These are phyloP conservation scores for Venusia cambrica DNA, from an alignment of 2,888 invertebrate genomes.

Conservation along the genomic window DNA sequence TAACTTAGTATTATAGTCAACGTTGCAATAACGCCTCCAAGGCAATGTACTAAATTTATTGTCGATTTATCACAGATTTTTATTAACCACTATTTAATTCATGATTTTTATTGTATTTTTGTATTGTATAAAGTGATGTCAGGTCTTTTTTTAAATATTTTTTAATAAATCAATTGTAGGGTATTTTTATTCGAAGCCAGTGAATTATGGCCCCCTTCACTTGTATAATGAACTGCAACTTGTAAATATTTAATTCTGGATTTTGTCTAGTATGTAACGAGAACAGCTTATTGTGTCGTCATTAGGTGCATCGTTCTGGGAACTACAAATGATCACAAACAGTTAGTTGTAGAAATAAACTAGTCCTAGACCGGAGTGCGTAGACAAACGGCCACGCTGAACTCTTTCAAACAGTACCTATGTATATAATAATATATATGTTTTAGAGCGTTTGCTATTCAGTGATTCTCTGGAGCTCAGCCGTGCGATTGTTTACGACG, in stretches of 20 bases:
- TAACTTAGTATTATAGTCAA: constrained; percentile 56
- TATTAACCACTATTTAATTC: constrained; percentile 55
- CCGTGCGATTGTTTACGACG: too few species aligned
- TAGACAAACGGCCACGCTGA: too few species aligned
- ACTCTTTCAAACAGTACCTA: constrained; percentile 6
- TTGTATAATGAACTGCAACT: constrained; percentile 41
- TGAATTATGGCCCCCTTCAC: constrained; percentile 35
- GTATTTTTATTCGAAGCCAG: constrained; percentile 41
- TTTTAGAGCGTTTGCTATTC: too few species aligned
- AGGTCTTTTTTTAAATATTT: constrained; percentile 38
- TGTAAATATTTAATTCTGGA: constrained; percentile 70
- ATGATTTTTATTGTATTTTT: constrained; percentile 61
- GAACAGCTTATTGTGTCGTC: constrained; percentile 45
- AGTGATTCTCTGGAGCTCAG: too few species aligned
- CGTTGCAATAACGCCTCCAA: constrained; percentile 75
- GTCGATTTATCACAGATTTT: constrained; percentile 38
- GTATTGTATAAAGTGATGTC: constrained; percentile 52
- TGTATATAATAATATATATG: too few species aligned
- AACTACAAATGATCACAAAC: constrained; percentile 21
- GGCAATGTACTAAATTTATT: constrained; percentile 41
- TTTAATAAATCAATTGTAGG: constrained; percentile 52
- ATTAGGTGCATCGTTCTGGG: constrained; percentile 53
- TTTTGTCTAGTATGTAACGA: constrained; percentile 46
- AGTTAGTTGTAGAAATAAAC: constrained; percentile 10
- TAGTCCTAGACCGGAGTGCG: too few species aligned